Evolutionary conservation across 2,113 vertebrate genomes (phyloP).

Genomic region (Centropus unirufus): DNA sequence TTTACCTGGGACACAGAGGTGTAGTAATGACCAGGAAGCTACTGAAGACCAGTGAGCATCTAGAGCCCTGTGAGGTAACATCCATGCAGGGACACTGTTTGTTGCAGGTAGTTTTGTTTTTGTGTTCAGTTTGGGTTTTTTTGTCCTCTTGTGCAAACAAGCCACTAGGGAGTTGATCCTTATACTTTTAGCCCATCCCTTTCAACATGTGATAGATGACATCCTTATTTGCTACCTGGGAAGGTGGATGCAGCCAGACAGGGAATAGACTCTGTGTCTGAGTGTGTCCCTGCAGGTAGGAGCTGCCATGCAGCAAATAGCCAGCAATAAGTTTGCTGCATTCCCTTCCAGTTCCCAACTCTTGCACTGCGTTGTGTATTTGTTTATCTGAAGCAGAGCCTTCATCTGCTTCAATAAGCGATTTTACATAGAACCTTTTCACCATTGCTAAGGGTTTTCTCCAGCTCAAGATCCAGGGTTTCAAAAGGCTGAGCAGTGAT

Average conservation of each 20-base stretch:
- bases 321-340: background rate
- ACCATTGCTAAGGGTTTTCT: rapidly evolving
- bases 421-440: background rate
- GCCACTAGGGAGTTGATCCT: background rate
- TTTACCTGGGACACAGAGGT: background rate
- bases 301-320: background rate
- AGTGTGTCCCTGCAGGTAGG: background rate
- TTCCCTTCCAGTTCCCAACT: background rate
- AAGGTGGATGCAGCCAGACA: background rate
- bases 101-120: background rate
- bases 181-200: background rate
- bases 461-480: background rate
- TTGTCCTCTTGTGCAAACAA: background rate
- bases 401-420: background rate
- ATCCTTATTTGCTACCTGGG: background rate
- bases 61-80: background rate
- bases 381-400: background rate
- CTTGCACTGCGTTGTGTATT: rapidly evolving
- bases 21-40: background rate
- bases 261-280: background rate
- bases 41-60: background rate
- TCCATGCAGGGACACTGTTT: background rate
- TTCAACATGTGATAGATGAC: background rate
- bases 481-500: background rate
- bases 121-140: background rate